Conservation (phyloP, 1,140 invertebrate species). For the Caerostris darwini region DNA sequence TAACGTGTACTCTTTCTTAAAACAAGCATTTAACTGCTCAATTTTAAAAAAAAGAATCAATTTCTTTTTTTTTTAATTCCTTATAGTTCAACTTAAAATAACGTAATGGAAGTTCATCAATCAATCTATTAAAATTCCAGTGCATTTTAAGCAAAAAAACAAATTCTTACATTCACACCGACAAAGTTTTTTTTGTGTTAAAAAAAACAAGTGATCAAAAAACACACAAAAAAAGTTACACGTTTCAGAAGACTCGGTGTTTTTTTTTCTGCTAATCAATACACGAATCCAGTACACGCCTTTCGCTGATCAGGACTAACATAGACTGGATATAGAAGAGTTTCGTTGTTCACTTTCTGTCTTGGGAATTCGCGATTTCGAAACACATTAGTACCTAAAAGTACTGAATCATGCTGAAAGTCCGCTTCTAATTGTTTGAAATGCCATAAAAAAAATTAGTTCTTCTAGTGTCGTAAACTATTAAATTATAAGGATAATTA, state of each 20-base stretch:
- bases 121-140: slow-evolving; percentile 23
- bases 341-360: neutral
- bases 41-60: no score
- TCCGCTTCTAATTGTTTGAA: neutral
- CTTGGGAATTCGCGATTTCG: neutral
- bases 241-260: neutral
- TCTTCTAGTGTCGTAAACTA: no score
- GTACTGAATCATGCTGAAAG: neutral
- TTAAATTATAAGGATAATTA: no score
- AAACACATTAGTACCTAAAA: neutral
- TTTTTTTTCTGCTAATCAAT: neutral
- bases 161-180: neutral
- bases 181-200: neutral
- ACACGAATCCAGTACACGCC: slow-evolving; percentile 7
- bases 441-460: neutral
- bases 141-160: neutral
- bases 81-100: no score
- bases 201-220: neutral
- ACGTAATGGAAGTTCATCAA: neutral
- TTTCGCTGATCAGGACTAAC: neutral
- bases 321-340: neutral
- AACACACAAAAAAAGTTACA: neutral
- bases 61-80: no score
- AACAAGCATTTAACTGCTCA: no score
- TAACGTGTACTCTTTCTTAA: no score